phyloP scores from a whole-genome alignment of 2,113 vertebrate genomes.

The Scartelaos histophorus region DNA sequence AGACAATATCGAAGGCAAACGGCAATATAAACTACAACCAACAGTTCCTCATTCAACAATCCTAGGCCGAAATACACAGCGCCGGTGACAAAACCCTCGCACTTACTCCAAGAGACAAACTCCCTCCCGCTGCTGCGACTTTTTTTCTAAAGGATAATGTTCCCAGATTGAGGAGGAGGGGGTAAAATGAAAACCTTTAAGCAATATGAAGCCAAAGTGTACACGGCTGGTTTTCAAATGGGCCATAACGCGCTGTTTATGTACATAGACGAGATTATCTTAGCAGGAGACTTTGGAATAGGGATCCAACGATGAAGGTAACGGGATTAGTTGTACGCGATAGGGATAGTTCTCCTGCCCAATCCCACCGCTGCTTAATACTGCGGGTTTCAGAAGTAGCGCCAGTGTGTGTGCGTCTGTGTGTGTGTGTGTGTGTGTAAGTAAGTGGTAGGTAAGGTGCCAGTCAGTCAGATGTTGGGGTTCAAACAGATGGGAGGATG shows the following conservation, averaged over 20 bases:
- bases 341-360: conserved; percentile 54
- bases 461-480: conserved; percentile 61
- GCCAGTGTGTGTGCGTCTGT: conserved; percentile 44
- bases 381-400: conserved; percentile 56
- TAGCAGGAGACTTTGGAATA: conserved; percentile 30
- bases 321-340: conserved; percentile 57
- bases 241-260: conserved; percentile 30
- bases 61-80: conserved; percentile 18
- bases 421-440: not conserved
- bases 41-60: conserved; percentile 6
- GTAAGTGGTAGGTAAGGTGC: conserved; percentile 44
- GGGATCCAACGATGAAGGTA: conserved; percentile 51
- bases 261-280: conserved; percentile 44
- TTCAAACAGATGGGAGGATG: conserved; percentile 68
- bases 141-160: conserved; percentile 30
- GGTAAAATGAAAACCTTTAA: conserved; percentile 26
- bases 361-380: conserved; percentile 58
- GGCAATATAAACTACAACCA: not conserved
- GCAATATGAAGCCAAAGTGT: conserved; percentile 46
- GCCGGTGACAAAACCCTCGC: conserved; percentile 22
- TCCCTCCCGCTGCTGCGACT: conserved; percentile 20
- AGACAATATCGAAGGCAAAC: conserved; percentile 7
- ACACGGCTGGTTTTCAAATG: conserved; percentile 40
- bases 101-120: conserved; percentile 29
- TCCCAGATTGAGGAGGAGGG: conserved; percentile 22